These are phyloP conservation scores for Aromia moschata DNA, from an alignment of 2,888 invertebrate genomes.

Conservation along the genomic window DNA sequence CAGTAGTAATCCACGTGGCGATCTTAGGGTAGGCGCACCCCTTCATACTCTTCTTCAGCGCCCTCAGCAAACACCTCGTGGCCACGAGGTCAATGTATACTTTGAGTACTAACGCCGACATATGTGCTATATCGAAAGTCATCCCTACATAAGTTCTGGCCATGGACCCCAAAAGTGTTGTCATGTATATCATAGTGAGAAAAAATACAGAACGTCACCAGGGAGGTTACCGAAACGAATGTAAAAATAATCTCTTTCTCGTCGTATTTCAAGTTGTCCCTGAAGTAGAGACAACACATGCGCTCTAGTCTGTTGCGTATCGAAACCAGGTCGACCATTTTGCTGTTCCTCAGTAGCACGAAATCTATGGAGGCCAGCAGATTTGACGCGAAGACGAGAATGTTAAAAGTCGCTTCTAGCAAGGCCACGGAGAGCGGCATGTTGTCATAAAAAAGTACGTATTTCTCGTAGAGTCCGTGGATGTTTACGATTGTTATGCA, in stretches of 20 bases:
- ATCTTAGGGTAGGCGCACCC: neutral
- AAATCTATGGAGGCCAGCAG: conserved; percentile 1
- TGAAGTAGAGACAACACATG: neutral
- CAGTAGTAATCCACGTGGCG: neutral
- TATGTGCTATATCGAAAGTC: neutral
- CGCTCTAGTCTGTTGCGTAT: neutral
- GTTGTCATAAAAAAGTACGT: neutral
- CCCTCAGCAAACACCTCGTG: neutral
- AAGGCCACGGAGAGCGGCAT: neutral
- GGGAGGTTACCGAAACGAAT: neutral
- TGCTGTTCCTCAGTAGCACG: neutral
- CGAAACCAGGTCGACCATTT: neutral
- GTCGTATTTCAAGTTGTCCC: neutral
- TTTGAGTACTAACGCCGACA: neutral
- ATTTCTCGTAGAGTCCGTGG: neutral
- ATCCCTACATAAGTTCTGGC: neutral
- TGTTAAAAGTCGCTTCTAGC: conserved; percentile 2
- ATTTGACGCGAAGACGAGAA: neutral
- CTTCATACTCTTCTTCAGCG: conserved; percentile 6
- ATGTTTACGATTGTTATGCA: neutral
- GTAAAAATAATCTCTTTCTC: neutral
- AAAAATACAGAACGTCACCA: neutral
- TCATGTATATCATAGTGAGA: neutral
- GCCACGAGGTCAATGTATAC: conserved; percentile 9
- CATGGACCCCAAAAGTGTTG: neutral